phyloP scores from a whole-genome alignment of 2,113 vertebrate species.

The Austrofundulus limnaeus region DNA sequence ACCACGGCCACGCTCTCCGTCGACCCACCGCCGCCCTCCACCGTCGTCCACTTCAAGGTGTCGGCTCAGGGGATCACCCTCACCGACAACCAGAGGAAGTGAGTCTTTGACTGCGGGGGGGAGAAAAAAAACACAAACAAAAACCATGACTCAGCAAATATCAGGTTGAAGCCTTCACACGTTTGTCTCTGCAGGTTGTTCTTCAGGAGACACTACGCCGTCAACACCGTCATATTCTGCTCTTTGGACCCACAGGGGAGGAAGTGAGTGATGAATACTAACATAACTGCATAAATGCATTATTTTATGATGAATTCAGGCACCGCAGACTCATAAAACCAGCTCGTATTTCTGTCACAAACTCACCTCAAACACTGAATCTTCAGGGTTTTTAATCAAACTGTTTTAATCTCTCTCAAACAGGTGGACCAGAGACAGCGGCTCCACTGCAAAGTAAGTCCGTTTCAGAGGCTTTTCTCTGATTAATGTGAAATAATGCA shows the following conservation, averaged over 20 bases:
- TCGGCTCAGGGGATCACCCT: slow-evolving; percentile 94
- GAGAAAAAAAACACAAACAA: too few relatives aligned
- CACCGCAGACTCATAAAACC: too few relatives aligned
- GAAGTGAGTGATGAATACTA: slow-evolving; percentile 80
- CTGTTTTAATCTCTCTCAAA: slow-evolving; percentile 14
- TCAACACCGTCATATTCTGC: slow-evolving; percentile 91
- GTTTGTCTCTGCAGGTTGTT: slow-evolving; percentile 81
- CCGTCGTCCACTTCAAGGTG: slow-evolving; percentile 95
- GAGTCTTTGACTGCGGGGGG: slow-evolving; percentile 52
- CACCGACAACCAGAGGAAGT: slow-evolving; percentile 98
- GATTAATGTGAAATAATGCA: too few relatives aligned
- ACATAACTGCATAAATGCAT: too few relatives aligned
- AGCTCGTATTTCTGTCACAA: too few relatives aligned
- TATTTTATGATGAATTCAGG: too few relatives aligned
- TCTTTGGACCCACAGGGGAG: slow-evolving; percentile 91
- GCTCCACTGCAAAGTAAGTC: slow-evolving; percentile 87
- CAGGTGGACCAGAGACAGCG: slow-evolving; percentile 88
- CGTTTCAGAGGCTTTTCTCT: neutral
- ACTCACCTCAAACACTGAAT: too few relatives aligned
- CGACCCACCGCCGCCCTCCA: slow-evolving; percentile 84
- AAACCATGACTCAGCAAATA: too few relatives aligned
- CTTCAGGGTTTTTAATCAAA: too few relatives aligned
- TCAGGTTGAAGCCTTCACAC: neutral
- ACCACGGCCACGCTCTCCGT: slow-evolving; percentile 80
- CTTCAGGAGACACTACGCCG: slow-evolving; percentile 92